Base-by-base conservation (phyloP, 2,888 invertebrate species). In the Ophioninae sp. region DNA sequence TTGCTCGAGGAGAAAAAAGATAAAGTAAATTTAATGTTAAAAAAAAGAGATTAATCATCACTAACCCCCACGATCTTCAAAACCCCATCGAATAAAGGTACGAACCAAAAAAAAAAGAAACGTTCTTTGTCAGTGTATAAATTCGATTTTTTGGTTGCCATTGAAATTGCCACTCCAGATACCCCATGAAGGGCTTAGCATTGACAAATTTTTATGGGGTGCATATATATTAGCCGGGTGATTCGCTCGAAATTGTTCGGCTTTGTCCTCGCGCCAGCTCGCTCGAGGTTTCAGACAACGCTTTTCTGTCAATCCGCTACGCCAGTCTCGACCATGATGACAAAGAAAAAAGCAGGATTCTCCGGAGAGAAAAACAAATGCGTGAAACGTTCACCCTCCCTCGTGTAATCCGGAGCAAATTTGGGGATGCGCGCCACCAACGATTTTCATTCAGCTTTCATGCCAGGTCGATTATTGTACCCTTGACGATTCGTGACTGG, bases 191-290 rank as follows among this genome's bases (percentile, higher is more conserved):
- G 51, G 30, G 65, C 58, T 65, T 61, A 64, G n/a, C 44, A 10
- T 22, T 80, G 67, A 68, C 67, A 80, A 74, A 80, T 80, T 74
- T 67, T 41, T 13, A 41, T 61, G 67, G 68, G 68, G 79, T 80
- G 79, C 79, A 80, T 74, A 59, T 44, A 68, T 80, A 73, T 73
- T 63, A 64, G 39, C 6, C 10, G 69, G 5, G 30, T 51, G 37
- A 22, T 41, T 78, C 61, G 23, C 20, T 37, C 17, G 30, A 69
- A 63, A 71, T n/a, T 44, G 68, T 68, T 63, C 63, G 13, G 17
- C 69, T 39, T 20, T 17, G 61, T 37, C 56, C 56, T 51, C 63
- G 22, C 13, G 30, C 61, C 10, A 51, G 59, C 59, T 20, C 44
- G 30, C 44, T 39, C 10, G 61, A 13, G 44, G 10, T 68, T 20